Conservation (phyloP, 2,113 vertebrate species). For the Tragelaphus imberbis region DNA sequence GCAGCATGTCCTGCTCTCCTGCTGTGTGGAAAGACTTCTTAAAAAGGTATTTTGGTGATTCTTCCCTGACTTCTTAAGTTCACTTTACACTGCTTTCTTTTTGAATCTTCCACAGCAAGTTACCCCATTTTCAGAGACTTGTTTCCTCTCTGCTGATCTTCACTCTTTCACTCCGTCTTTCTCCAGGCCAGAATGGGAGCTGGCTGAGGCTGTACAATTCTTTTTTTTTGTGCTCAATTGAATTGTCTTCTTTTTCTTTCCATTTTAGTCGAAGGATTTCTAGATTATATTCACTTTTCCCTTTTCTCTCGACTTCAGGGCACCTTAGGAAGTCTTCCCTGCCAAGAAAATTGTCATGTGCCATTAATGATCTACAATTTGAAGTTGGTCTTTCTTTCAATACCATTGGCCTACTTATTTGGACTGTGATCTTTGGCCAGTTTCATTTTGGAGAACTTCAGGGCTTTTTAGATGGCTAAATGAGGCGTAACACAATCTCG, state of each 20-base stretch:
- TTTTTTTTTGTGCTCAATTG: neutral
- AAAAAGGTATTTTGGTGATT: neutral
- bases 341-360: neutral
- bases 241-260: neutral
- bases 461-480: neutral
- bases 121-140: neutral
- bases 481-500: neutral
- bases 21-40: neutral
- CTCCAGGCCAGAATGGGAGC: neutral
- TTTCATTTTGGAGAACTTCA: neutral
- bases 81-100: neutral
- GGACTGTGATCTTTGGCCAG: neutral
- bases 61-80: neutral
- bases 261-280: neutral
- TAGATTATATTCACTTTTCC: neutral
- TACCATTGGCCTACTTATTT: neutral
- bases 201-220: neutral
- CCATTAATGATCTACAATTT: neutral
- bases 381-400: neutral
- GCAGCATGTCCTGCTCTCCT: neutral
- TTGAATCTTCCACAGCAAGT: neutral
- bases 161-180: neutral
- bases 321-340: neutral
- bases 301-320: neutral
- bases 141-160: neutral